A percentile compares a stretch with the other conserved stretches of the same genome.
These are phyloP conservation scores for Tipula helvola DNA, from an alignment of 2,888 invertebrate species.

Conservation along the genomic window DNA sequence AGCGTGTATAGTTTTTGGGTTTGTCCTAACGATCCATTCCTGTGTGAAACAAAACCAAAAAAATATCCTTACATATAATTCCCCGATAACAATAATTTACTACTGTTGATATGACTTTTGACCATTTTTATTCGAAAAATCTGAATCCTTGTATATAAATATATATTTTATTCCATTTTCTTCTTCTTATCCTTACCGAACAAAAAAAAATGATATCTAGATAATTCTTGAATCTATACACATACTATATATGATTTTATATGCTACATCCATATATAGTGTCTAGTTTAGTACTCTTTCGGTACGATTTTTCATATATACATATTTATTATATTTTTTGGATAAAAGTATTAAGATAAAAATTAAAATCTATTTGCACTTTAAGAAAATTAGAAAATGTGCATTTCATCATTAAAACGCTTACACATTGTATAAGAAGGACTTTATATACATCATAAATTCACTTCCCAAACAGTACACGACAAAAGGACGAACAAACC, in stretches of 20 bases:
- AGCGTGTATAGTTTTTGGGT: background rate
- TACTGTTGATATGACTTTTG: slow-evolving; percentile 39
- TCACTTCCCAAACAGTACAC: background rate
- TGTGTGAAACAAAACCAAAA: slow-evolving; percentile 8
- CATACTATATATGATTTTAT: background rate
- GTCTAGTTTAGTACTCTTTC: background rate
- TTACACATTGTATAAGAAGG: background rate
- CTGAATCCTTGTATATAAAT: slow-evolving; percentile 9
- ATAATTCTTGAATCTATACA: background rate
- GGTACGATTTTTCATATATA: background rate
- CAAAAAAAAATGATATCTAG: background rate
- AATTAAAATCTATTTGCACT: slow-evolving; percentile 4
- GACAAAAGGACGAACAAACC: background rate
- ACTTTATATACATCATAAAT: background rate
- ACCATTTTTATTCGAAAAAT: slow-evolving; percentile 32
- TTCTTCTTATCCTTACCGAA: background rate
- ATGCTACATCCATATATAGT: background rate
- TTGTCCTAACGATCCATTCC: slow-evolving; percentile 4
- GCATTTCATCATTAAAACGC: background rate
- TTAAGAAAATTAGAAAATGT: background rate
- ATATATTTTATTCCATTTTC: slow-evolving; percentile 6
- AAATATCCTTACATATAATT: slow-evolving; percentile 32
- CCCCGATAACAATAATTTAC: slow-evolving; percentile 41
- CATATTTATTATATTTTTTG: background rate
- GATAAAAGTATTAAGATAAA: background rate